Base-by-base conservation (phyloP, 2,888 invertebrate species). In the Meteorus cinctellus region DNA sequence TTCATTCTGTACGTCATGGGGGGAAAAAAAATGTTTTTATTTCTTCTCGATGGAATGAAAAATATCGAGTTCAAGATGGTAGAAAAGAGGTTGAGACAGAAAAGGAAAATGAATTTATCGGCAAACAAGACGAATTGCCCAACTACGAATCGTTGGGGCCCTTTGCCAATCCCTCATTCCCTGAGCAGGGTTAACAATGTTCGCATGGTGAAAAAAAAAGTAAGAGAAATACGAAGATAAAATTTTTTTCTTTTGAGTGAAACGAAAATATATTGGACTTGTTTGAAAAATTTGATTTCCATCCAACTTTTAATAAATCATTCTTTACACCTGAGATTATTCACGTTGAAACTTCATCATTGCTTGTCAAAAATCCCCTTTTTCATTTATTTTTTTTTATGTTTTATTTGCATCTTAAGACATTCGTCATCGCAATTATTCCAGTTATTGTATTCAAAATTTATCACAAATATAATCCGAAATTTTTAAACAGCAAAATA, bases 31-130 rank as follows among this genome's bases (percentile, higher is more conserved):
- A 55, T 55, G 8, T 19, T 19, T 34, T n/a, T 48, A 55, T 19
- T 19, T 55, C 8, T 8, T 55, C 24, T 55, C 55, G 24, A 19
- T 55, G 19, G 6, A 8, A 55, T 29, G 16, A 12, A 63, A 63
- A 63, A 31, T 29, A 29, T 29, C 29, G 29, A 31, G n/a, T 63
- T n/a, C 60, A 24, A 6, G 14, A 3, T 31, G 14, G 19, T 14
- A 6, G 16, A n/a, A 63, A 16, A 34, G 2, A 19, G 34, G n/a
- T 2, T 27, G n/a, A n/a, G 5, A 5, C 4, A 31, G 31, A 31
- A 31, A 70, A 75, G 60, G 76, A 59, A 76, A 51, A 81, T 75
- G 74, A 82, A 82, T 81, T 81, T 79, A 82, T 81, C 76, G 80
- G 71, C 34, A 60, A 73, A 51, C 77, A 80, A 81, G 77, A 81